Evolutionary conservation across 2,888 invertebrate species (phyloP).

Genomic region (Mantis religiosa): DNA sequence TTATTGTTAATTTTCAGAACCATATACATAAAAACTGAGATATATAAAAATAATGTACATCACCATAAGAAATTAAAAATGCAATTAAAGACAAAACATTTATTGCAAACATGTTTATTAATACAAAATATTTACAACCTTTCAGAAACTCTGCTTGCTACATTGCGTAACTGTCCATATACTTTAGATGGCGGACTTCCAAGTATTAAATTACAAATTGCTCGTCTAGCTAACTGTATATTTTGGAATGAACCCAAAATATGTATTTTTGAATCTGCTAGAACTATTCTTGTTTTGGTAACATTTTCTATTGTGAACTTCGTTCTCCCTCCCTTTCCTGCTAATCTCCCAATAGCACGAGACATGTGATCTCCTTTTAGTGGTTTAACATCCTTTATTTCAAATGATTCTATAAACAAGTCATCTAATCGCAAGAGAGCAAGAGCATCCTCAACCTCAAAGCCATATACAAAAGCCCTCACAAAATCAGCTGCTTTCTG

Average conservation of each 20-base stretch:
- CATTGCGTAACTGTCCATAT: conserved; percentile 86
- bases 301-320: conserved; percentile 99
- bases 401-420: conserved; percentile 94
- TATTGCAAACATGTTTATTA: not conserved
- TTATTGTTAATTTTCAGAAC: no score
- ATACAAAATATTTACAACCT: conserved; percentile 60
- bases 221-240: conserved; percentile 88
- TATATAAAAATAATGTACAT: no score
- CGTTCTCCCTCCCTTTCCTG: conserved; percentile 95
- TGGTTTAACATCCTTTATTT: conserved; percentile 94
- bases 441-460: conserved; percentile 94
- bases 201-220: conserved; percentile 93
- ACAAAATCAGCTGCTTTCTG: conserved; percentile 99
- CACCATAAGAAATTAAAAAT: no score
- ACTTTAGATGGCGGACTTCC: conserved; percentile 98
- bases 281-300: conserved; percentile 94
- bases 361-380: conserved; percentile 92
- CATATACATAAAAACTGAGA: no score
- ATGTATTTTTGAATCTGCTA: conserved; percentile 95
- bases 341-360: conserved; percentile 93
- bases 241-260: conserved; percentile 97
- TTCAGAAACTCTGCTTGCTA: conserved; percentile 79
- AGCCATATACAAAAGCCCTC: conserved; percentile 91
- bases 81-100: not conserved
- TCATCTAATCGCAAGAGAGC: conserved; percentile 93